Evolutionary conservation across 2,888 invertebrate genomes (phyloP).

Genomic region (Pristionchus entomophagus): DNA sequence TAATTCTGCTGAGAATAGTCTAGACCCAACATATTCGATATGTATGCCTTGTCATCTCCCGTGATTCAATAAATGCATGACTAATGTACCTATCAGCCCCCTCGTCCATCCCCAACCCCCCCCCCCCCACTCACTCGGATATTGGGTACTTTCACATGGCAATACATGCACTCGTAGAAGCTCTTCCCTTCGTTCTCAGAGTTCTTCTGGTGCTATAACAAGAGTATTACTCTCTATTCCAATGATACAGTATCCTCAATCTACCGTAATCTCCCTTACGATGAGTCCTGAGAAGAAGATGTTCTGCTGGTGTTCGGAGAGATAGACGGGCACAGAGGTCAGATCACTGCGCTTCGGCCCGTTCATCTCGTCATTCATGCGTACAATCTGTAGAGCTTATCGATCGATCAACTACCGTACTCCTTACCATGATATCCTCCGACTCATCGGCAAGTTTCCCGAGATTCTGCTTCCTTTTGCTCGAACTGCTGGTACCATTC

Average conservation of each 20-base stretch:
- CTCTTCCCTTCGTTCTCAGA: neutral
- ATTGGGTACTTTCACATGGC: neutral
- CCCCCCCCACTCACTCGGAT: slow-evolving; percentile 48
- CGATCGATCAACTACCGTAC: neutral
- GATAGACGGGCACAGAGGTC: slow-evolving; percentile 41
- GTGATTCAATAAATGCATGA: too few relatives aligned
- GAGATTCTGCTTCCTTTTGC: slow-evolving; percentile 44
- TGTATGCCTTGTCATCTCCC: too few relatives aligned
- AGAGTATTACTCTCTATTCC: too few relatives aligned
- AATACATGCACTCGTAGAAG: slow-evolving; percentile 40
- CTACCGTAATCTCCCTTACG: slow-evolving; percentile 10
- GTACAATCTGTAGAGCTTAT: slow-evolving; percentile 19
- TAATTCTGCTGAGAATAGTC: too few relatives aligned
- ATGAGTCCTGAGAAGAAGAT: slow-evolving; percentile 45
- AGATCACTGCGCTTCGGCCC: neutral
- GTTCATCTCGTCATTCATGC: neutral
- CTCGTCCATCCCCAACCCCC: too few relatives aligned
- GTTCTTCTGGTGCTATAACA: neutral
- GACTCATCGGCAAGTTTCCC: neutral
- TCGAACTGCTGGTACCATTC: neutral
- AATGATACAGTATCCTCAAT: neutral
- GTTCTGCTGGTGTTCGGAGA: slow-evolving; percentile 40
- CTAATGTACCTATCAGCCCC: too few relatives aligned
- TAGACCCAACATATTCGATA: too few relatives aligned
- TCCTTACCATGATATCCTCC: slow-evolving; percentile 44